Conservation (phyloP, 2,888 invertebrate genomes). For the Phlogophora meticulosa region DNA sequence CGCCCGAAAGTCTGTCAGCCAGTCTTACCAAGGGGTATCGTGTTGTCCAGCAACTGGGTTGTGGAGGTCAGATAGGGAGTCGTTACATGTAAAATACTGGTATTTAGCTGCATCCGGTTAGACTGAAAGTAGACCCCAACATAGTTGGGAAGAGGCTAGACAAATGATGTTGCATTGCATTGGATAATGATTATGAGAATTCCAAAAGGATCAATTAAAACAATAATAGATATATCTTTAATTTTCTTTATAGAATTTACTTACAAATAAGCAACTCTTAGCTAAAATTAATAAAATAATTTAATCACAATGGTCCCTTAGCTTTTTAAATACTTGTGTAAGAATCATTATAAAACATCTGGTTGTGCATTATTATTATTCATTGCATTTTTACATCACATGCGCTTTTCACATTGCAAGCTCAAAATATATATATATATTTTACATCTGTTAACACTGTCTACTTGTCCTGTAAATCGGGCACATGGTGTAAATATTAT, state of each 20-base stretch:
- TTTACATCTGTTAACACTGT: too few species aligned
- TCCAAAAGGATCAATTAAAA: not conserved
- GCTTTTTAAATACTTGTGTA: constrained; percentile 15
- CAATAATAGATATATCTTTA: not conserved
- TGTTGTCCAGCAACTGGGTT: too few species aligned
- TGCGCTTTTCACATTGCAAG: not conserved
- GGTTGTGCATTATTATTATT: not conserved
- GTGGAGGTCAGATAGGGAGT: too few species aligned
- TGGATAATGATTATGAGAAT: not conserved
- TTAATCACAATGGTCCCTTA: constrained; percentile 51
- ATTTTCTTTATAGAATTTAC: constrained; percentile 19
- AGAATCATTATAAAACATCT: constrained; percentile 5
- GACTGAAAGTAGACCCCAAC: too few species aligned
- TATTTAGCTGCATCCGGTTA: too few species aligned
- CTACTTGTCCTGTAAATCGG: not conserved
- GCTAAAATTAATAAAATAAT: constrained; percentile 47
- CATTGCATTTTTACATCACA: constrained; percentile 20
- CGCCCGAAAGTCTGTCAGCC: too few species aligned
- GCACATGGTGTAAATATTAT: not conserved
- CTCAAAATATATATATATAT: too few species aligned
- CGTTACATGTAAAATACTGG: too few species aligned
- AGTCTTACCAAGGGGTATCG: too few species aligned
- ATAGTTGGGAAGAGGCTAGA: too few species aligned
- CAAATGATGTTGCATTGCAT: not conserved
- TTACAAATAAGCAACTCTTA: constrained; percentile 56